phyloP scores from a whole-genome alignment of 2,888 invertebrate genomes.

The Helleia helle region DNA sequence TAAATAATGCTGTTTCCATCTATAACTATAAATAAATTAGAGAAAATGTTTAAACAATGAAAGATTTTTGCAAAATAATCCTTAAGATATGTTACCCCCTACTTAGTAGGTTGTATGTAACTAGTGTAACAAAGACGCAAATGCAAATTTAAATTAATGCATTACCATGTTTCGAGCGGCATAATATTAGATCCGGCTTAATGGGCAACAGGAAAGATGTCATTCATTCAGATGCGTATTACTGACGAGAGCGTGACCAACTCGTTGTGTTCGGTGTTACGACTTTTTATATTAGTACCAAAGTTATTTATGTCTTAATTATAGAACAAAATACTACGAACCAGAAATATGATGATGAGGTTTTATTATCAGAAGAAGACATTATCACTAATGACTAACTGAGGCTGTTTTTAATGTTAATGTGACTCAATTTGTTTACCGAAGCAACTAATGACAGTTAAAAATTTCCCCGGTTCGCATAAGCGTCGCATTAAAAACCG shows the following conservation, averaged over 20 bases:
- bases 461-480: too few species aligned
- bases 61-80: too few species aligned
- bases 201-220: conserved; percentile 24
- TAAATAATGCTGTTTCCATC: too few species aligned
- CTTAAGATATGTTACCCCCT: too few species aligned
- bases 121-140: conserved; percentile 5
- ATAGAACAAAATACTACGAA: conserved; percentile 13
- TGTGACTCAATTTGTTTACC: conserved; percentile 23
- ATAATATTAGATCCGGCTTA: conserved; percentile 26
- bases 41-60: too few species aligned
- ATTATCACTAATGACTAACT: too few species aligned
- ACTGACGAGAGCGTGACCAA: conserved; percentile 51
- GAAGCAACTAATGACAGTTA: too few species aligned
- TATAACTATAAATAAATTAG: too few species aligned
- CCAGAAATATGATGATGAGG: conserved; percentile 48
- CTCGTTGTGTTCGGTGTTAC: conserved; percentile 51
- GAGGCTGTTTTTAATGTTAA: conserved; percentile 16
- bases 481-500: too few species aligned
- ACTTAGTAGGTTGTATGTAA: too few species aligned
- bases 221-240: conserved; percentile 41
- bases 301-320: conserved; percentile 67
- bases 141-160: conserved; percentile 35
- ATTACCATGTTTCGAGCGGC: conserved; percentile 36
- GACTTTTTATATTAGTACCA: conserved; percentile 42
- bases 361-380: conserved; percentile 27